Evolutionary conservation across 2,113 vertebrate genomes (phyloP).

Genomic region (Mus spicilegus): DNA sequence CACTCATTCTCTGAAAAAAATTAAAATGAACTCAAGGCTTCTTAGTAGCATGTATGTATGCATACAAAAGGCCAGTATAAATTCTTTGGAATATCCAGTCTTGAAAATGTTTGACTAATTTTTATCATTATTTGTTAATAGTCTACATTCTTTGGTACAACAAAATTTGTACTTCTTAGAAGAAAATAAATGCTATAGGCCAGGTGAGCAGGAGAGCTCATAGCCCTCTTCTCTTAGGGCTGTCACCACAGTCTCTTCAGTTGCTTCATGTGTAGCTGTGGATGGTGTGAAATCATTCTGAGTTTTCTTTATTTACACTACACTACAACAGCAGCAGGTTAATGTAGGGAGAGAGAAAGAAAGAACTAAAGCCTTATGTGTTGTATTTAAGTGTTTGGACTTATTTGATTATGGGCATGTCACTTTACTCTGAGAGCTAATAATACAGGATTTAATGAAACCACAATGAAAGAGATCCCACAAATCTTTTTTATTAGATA

Average conservation of each 20-base stretch:
- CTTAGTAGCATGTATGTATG: background rate
- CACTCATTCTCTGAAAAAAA: background rate
- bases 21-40: background rate
- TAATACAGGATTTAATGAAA: constrained; percentile 40
- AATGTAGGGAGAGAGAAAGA: background rate
- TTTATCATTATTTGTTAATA: background rate
- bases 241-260: background rate
- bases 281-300: background rate
- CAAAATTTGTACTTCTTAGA: background rate
- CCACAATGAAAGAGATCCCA: constrained; percentile 18
- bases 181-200: background rate
- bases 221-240: background rate
- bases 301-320: constrained; percentile 3
- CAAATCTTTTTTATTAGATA: background rate
- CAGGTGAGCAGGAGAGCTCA: background rate
- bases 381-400: constrained; percentile 58
- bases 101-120: background rate
- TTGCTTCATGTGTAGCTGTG: background rate
- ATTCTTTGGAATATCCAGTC: background rate
- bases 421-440: constrained; percentile 15
- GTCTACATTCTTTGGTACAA: background rate
- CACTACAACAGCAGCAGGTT: background rate
- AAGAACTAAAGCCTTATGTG: background rate
- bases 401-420: constrained; percentile 37
- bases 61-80: background rate